Evolutionary conservation across 2,113 vertebrate genomes (phyloP), one percentile per base, ranked within the genome.

Genomic region (Epinephelus fuscoguttatus): DNA sequence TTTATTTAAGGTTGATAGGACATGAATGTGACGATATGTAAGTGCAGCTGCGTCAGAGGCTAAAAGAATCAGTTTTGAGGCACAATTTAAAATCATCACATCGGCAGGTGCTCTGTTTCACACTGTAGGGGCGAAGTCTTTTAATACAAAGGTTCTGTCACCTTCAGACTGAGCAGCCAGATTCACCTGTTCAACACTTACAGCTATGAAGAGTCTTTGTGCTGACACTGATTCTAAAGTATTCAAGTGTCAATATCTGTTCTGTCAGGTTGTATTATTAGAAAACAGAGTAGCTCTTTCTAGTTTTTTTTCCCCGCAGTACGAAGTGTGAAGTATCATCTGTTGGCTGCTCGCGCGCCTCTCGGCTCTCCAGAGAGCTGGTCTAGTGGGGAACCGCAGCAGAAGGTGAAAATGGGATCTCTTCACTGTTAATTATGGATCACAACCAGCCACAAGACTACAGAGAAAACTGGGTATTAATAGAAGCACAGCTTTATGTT

Each of bases 391-490:
- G 81, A 82, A 53, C 77, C 56, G 2, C 68, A 18, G 76, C 84
- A 87, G 78, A 83, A 89, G 91, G 91, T 91, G 88, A 90, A 87
- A 87, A 85, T 88, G 82, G 89, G 92, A 91, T 90, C 67, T 87
- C 63, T 88, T 88, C 84, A 84, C 84, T 15, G 91, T 94, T 92
- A 94, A 93, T 94, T 93, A 94, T 94, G 87, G 88, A 94, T 93
- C 91, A 90, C 89, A 94, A 91, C 83, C 87, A 92, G 79, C 77
- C 84, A 73, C 63, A 60, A 82, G 75, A 79, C 89, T 67, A 74
- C 82, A 81, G 88, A 90, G 86, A 69, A 81, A 84, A 75, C 25
- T 1, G 63, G 3, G 62, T 90, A 93, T 91, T 94, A 88, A 84
- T 94, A 94, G 87, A 91, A 84, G 59, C 80, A n/a, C 77, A n/a